A percentile compares a stretch with the other conserved stretches of the same genome.
phyloP scores from a whole-genome alignment of 2,113 vertebrate genomes.

The Ailurus styani region DNA sequence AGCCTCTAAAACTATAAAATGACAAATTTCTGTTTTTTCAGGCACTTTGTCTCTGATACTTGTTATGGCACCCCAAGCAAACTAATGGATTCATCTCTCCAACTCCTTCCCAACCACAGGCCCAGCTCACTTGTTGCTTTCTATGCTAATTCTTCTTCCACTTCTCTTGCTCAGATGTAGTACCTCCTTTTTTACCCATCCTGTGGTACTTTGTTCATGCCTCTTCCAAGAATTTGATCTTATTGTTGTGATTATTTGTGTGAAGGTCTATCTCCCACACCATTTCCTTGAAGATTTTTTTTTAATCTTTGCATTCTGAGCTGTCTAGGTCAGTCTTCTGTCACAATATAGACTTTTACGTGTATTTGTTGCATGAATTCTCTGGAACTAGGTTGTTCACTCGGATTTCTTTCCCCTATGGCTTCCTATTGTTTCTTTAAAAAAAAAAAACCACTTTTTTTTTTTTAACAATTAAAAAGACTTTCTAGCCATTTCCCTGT shows the following conservation, averaged over 20 bases:
- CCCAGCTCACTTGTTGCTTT: background rate
- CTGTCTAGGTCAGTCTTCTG: background rate
- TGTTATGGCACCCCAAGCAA: background rate
- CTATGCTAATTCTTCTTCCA: background rate
- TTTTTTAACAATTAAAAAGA: background rate
- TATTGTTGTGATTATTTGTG: background rate
- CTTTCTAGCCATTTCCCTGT: background rate
- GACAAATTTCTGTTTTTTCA: background rate
- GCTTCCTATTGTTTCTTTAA: slow-evolving; percentile 3
- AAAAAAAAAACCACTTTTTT: background rate
- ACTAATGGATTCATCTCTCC: background rate
- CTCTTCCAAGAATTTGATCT: background rate
- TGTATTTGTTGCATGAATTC: background rate
- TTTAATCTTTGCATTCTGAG: background rate
- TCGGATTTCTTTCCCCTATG: background rate
- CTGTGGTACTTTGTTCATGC: background rate
- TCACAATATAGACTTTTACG: background rate
- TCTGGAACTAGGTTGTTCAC: background rate
- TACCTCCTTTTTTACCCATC: background rate
- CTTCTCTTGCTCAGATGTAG: background rate
- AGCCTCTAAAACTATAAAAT: background rate
- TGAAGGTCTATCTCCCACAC: background rate
- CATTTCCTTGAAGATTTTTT: background rate
- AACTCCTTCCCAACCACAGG: background rate
- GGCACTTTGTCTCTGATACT: background rate